Evolutionary conservation across 2,797 vertebrate genomes (phyloP).

Genomic region (Lophotriccus pileatus): DNA sequence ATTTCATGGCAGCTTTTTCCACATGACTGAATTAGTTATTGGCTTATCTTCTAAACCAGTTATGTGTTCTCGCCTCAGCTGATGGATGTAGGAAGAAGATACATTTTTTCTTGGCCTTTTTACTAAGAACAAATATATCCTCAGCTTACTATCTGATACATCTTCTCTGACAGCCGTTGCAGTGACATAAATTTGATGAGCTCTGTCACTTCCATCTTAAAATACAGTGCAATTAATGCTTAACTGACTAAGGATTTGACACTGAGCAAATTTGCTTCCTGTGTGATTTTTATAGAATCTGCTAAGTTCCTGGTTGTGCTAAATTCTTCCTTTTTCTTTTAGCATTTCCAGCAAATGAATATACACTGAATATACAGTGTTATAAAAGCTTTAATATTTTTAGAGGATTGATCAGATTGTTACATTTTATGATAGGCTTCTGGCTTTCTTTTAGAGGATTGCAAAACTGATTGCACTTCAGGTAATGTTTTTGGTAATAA

Average conservation of each 20-base stretch:
- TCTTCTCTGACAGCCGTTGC: conserved; percentile 42
- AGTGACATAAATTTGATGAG: conserved; percentile 55
- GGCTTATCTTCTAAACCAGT: conserved; percentile 64
- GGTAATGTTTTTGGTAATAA: not conserved
- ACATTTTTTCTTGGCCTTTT: conserved; percentile 31
- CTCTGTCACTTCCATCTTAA: conserved; percentile 42
- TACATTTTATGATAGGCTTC: not conserved
- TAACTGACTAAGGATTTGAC: conserved; percentile 41
- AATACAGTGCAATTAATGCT: conserved; percentile 41
- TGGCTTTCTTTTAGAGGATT: not conserved
- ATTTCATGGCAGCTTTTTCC: conserved; percentile 63
- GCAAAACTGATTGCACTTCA: not conserved
- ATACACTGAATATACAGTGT: not conserved
- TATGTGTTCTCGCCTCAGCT: conserved; percentile 38
- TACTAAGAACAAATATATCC: conserved; percentile 49
- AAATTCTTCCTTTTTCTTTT: not conserved
- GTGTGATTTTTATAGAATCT: conserved; percentile 18
- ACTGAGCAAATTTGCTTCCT: conserved; percentile 15
- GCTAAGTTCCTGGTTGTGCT: not conserved
- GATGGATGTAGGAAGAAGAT: conserved; percentile 59
- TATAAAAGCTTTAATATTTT: conserved; percentile 5
- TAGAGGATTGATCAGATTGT: not conserved
- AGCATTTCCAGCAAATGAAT: not conserved
- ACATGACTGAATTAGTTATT: conserved; percentile 66
- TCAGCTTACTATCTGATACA: conserved; percentile 47